Conservation (phyloP, 2,113 vertebrate genomes). For the Lepidothrix coronata region DNA sequence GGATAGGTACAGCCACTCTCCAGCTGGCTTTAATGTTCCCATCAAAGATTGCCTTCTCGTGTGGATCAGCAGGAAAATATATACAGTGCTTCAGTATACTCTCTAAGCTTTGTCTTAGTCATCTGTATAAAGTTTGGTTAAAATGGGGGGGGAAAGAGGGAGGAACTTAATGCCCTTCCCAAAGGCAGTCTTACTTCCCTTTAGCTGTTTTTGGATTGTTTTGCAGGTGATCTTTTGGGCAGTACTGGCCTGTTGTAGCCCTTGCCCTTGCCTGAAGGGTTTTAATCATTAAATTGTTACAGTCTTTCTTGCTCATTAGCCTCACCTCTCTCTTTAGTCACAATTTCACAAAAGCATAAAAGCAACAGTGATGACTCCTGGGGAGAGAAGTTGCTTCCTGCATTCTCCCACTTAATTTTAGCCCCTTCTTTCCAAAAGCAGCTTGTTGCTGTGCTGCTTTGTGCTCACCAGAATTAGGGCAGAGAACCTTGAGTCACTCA, state of each 20-base stretch:
- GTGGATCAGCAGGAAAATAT: background rate
- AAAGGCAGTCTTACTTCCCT: background rate
- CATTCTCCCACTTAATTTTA: background rate
- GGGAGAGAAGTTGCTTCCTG: background rate
- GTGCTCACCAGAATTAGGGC: background rate
- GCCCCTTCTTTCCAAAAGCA: background rate
- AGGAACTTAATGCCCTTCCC: background rate
- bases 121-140: background rate
- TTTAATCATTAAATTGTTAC: background rate
- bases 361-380: background rate
- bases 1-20: background rate
- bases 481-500: fast-evolving
- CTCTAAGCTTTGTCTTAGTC: background rate
- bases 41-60: background rate
- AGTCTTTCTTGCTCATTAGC: background rate
- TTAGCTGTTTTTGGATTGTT: background rate
- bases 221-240: background rate
- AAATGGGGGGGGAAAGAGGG: fast-evolving
- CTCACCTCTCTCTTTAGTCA: background rate
- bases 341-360: background rate
- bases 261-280: background rate
- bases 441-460: background rate
- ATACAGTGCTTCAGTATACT: background rate
- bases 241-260: background rate
- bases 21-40: background rate